These are phyloP conservation scores for Apodemia hepburni DNA, from an alignment of 2,888 invertebrate genomes.

Conservation along the genomic window DNA sequence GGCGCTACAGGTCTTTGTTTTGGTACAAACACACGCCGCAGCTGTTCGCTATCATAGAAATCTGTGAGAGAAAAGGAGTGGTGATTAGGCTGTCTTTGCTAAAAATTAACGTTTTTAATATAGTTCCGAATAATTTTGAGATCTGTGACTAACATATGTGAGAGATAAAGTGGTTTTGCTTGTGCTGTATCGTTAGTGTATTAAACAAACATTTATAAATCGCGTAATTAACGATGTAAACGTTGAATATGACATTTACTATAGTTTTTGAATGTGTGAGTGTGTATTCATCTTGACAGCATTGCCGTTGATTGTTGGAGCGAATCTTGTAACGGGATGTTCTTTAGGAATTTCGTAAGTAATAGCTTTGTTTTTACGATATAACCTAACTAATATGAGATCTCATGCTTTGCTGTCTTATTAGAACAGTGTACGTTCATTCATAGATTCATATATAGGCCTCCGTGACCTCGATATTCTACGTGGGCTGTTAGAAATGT, in stretches of 20 bases:
- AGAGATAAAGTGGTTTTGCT: conserved; percentile 49
- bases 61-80: conserved; percentile 79
- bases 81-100: conserved; percentile 74
- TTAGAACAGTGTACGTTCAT: not conserved
- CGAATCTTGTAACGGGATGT: conserved; percentile 75
- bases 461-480: conserved; percentile 17
- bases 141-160: conserved; percentile 51
- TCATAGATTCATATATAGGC: conserved; percentile 4
- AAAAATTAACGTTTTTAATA: conserved; percentile 70
- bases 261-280: conserved; percentile 64
- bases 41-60: conserved; percentile 79
- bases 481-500: conserved; percentile 10
- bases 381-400: conserved; percentile 48
- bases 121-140: conserved; percentile 55
- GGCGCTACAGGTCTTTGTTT: conserved; percentile 68
- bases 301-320: conserved; percentile 71
- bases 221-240: conserved; percentile 69
- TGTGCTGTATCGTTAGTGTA: conserved; percentile 60
- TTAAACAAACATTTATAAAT: conserved; percentile 53
- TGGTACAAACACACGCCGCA: conserved; percentile 71
- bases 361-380: conserved; percentile 12
- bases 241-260: conserved; percentile 76
- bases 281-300: conserved; percentile 59
- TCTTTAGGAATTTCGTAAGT: conserved; percentile 46
- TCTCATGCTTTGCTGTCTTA: conserved; percentile 43